A percentile compares a stretch with the other conserved stretches of the same genome.
phyloP scores from a whole-genome alignment of 37 sponge, comb jelly and placozoan genomes.

The Ianthella basta region DNA sequence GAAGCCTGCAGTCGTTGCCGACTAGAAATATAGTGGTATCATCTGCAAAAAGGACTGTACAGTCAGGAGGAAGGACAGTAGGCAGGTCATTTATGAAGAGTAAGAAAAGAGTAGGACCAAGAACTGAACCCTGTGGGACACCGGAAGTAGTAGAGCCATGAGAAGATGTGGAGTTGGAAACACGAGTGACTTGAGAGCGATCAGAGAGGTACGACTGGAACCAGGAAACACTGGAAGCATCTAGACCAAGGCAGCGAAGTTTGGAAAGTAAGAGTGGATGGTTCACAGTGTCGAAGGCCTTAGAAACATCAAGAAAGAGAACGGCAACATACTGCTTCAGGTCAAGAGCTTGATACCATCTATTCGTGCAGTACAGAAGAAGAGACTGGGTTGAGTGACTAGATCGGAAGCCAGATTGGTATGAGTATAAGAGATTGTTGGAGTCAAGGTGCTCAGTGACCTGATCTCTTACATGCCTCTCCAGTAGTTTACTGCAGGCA shows the following conservation, averaged over 20 bases:
- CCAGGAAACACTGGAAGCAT: not conserved
- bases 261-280: not conserved
- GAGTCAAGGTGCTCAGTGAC: not conserved
- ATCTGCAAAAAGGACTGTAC: not conserved
- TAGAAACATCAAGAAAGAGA: slow-evolving; percentile 7
- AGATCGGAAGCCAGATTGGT: slow-evolving; percentile 13
- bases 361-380: slow-evolving; percentile 7
- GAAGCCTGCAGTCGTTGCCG: not conserved
- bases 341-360: slow-evolving; percentile 9
- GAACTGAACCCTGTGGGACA: slow-evolving; percentile 13
- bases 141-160: slow-evolving; percentile 1
- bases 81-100: slow-evolving; percentile 7
- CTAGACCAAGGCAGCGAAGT: not conserved
- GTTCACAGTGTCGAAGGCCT: slow-evolving; percentile 14
- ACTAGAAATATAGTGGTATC: not conserved
- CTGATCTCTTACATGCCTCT: not conserved
- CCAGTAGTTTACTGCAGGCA: slow-evolving; percentile 2
- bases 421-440: not conserved
- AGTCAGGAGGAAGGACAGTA: not conserved
- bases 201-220: slow-evolving; percentile 5
- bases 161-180: not conserved
- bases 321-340: not conserved
- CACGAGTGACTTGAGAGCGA: not conserved
- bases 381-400: not conserved
- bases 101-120: slow-evolving; percentile 3